Conservation (phyloP, 2,797 vertebrate species). For the Tympanoctomys barrerae region DNA sequence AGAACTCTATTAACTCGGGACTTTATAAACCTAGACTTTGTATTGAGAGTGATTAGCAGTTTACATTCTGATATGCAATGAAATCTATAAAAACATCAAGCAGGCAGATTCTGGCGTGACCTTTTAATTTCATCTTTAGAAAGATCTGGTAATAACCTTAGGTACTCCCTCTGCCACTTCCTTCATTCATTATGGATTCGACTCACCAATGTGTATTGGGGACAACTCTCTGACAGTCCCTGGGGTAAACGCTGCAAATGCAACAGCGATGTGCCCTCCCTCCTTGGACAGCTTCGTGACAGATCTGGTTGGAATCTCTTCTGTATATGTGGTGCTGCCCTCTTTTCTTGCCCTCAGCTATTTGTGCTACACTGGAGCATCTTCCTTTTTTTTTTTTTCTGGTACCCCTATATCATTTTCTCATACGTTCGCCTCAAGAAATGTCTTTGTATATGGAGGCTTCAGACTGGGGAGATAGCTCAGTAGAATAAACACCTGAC, state of each 20-base stretch:
- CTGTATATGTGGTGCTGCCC: no score
- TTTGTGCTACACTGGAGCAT: not conserved
- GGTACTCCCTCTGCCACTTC: not conserved
- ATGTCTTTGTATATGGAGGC: not conserved
- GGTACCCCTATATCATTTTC: not conserved
- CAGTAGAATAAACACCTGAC: no score
- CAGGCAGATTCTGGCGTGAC: not conserved
- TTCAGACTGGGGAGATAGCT: not conserved
- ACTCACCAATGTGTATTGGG: not conserved
- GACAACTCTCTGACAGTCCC: not conserved
- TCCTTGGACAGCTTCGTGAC: not conserved
- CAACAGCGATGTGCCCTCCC: not conserved
- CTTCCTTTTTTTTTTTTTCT: not conserved
- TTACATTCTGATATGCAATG: not conserved
- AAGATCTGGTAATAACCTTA: not conserved
- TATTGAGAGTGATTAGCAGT: not conserved
- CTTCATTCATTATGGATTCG: conserved; percentile 19
- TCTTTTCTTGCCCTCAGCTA: not conserved
- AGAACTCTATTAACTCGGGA: not conserved
- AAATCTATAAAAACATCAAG: not conserved
- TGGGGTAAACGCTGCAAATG: not conserved
- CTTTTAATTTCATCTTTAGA: not conserved
- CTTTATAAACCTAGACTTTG: not conserved
- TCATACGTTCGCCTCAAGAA: not conserved
- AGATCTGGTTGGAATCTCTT: not conserved